Evolutionary conservation across 2,797 vertebrate genomes (phyloP).

Genomic region (Sparus aurata): DNA sequence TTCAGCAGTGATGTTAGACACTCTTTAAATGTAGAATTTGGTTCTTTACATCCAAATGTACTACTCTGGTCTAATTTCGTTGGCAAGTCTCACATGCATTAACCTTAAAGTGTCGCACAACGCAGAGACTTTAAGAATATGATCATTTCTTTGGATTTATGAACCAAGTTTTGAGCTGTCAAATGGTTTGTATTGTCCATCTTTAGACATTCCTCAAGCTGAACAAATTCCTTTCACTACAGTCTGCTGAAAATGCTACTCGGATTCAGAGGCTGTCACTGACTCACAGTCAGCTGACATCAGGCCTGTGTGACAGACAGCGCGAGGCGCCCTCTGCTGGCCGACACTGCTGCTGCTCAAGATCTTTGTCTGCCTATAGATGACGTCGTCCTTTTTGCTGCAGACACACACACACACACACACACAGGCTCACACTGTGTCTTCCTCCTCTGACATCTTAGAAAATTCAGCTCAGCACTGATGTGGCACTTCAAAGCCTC

Average conservation of each 20-base stretch:
- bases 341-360: slow-evolving; percentile 36
- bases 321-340: slow-evolving; percentile 74
- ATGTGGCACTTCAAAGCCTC: slow-evolving; percentile 66
- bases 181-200: not conserved
- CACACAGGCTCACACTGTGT: slow-evolving; percentile 5
- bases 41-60: not conserved
- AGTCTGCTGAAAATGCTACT: not conserved
- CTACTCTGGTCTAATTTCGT: too few relatives aligned
- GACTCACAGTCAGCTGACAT: slow-evolving; percentile 34
- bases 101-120: not conserved
- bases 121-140: too few relatives aligned
- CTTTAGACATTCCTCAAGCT: slow-evolving; percentile 10
- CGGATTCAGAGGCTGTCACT: slow-evolving; percentile 6
- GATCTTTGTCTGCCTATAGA: slow-evolving; percentile 54
- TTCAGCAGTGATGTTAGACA: not conserved
- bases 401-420: slow-evolving; percentile 22
- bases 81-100: too few relatives aligned
- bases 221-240: slow-evolving; percentile 13
- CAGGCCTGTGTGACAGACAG: slow-evolving; percentile 32
- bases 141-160: not conserved
- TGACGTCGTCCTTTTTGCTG: slow-evolving; percentile 78
- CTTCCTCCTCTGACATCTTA: slow-evolving; percentile 39
- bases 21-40: not conserved
- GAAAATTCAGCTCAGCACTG: slow-evolving; percentile 46
- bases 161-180: not conserved